phyloP scores from a whole-genome alignment of 2,888 invertebrate genomes.

The Glyphotaelius pellucidus region DNA sequence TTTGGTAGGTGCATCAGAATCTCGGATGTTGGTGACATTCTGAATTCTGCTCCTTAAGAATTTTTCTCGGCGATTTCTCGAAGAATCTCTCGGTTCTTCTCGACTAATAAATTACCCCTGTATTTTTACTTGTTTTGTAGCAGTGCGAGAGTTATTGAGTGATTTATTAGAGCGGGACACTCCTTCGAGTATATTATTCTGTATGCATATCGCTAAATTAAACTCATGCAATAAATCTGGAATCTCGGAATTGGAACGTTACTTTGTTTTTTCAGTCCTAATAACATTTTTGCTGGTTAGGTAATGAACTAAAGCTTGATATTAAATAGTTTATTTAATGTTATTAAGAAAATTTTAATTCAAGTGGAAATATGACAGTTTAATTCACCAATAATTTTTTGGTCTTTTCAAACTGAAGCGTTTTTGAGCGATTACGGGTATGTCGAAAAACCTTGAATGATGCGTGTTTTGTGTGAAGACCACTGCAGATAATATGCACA shows the following conservation, averaged over 20 bases:
- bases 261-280: constrained; percentile 6
- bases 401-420: no score
- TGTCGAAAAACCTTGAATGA: no score
- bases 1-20: not conserved
- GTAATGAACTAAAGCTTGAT: not conserved
- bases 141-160: constrained; percentile 36
- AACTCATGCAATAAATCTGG: constrained; percentile 15
- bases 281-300: not conserved
- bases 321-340: not conserved
- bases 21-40: not conserved
- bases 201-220: not conserved
- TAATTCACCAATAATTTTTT: not conserved
- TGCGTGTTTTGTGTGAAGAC: no score
- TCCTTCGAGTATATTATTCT: not conserved
- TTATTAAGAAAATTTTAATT: not conserved
- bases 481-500: no score
- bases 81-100: not conserved
- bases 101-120: constrained; percentile 17
- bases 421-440: no score
- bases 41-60: not conserved
- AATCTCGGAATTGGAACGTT: constrained; percentile 9
- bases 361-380: not conserved
- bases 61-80: constrained; percentile 9
- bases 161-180: constrained; percentile 16
- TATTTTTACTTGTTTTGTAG: constrained; percentile 25